Base-by-base conservation (phyloP, 2,797 vertebrate species). In the Cuniculus paca region DNA sequence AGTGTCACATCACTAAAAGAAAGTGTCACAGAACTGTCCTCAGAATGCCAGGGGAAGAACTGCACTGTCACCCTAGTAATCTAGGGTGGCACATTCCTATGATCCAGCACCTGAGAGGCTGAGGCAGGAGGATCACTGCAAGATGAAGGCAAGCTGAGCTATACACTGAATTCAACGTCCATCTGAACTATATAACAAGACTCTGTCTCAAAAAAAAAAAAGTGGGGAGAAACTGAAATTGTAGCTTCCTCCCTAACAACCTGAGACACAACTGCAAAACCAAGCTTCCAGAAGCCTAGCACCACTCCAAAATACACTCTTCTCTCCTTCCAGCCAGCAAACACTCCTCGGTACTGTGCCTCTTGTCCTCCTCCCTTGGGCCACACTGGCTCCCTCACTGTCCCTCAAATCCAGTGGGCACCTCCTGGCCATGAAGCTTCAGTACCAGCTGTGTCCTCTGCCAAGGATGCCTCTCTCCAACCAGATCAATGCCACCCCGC, bases 311-410 rank as follows among this genome's bases (percentile, higher is more conserved):
- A 56, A 20, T 13, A 3, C 8, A 5, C 60, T 2, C 11, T 6
- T 16, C n/a, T 5, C 17, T 36, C 63, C 63, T 65, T 68, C 34
- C 63, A 48, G 14, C 6, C 14, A 8, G 61, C 24, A 13, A 10
- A 4, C 11, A 50, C 8, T 5, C 22, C 19, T 14, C 39, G 19
- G 39, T 0, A 4, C 10, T 1, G 13, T 3, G 14, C 56, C 48
- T 22, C n/a, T 17, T 0, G 4, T 10, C 77, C n/a, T 2, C 77
- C n/a, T 2, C 34, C 36, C 81, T 68, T 10, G 2, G 45, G 56
- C 50, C n/a, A 17, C 78, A 2, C 39, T 4, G 5, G 65, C 50
- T n/a, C 4, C 88, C 79, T 22, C 10, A 28, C 13, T 11, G 6
- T 26, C 39, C 48, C 42, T 17, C 20, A 79, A 13, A 48, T 19